Evolutionary conservation across 2,888 invertebrate genomes (phyloP), one percentile per base, ranked within the genome.

Genomic region (Melikaiella ostensackeni): DNA sequence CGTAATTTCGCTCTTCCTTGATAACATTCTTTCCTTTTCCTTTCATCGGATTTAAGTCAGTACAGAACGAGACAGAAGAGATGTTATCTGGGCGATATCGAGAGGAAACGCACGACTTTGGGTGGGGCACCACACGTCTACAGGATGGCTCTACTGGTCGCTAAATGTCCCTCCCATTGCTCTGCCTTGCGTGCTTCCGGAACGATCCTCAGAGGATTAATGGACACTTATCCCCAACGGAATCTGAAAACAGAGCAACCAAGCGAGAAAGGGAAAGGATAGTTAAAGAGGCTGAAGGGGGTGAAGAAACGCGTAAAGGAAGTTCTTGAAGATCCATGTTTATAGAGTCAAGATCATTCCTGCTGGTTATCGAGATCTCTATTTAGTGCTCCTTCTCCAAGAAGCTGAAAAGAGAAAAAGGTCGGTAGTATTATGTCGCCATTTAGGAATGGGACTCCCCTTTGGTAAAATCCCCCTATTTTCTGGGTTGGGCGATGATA

Each of bases 211-310:
- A 83, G 85, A 87, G 84, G 86, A 88, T 84, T 87, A 88, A 88
- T 88, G 88, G 83, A 87, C 84, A 88, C 83, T 87, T 88, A 87
- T 87, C 86, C 81, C 77, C 76, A 79, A 80, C 64, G 79, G 84
- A 86, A 88, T 88, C 88, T 87, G 82, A 86, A 87, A 88, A 50
- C 50, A 70, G 70, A 30, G n/a, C 70, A 9, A 42, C 50, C 42
- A 70, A 70, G 70, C 46, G n/a, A 50, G 64, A 42, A 64, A 38
- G 70, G 30, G 50, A 66, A 66, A 50, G 70, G 21, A 42, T 19
- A 30, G 11, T 46, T 50, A 21, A 2, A n/a, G 33, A 63, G n/a
- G 64, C 16, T 35, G 24, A 38, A 46, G 46, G 11, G 46, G 66
- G n/a, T 70, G 19, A 46, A 66, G 66, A 66, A 27, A 27, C 46